Evolutionary conservation across 2,888 invertebrate species (phyloP).

Genomic region (Eretmocerus hayati): DNA sequence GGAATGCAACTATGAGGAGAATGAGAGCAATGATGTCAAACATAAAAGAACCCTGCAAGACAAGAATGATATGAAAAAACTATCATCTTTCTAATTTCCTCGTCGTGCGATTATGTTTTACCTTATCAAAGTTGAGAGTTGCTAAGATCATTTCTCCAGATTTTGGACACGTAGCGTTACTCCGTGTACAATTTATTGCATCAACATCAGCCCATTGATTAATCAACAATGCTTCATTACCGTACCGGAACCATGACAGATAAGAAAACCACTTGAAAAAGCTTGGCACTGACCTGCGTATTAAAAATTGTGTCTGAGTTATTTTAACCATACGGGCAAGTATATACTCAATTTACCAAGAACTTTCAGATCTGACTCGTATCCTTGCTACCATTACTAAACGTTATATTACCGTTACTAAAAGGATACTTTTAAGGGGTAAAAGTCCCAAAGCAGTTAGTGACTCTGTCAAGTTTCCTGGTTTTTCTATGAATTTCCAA

Average conservation of each 20-base stretch:
- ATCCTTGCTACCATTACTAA: no score
- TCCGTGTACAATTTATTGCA: constrained; percentile 66
- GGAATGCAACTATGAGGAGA: constrained; percentile 65
- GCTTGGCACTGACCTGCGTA: constrained; percentile 70
- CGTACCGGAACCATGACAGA: constrained; percentile 88
- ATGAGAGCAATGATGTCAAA: constrained; percentile 67
- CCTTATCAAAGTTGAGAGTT: constrained; percentile 60
- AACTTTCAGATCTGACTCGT: no score
- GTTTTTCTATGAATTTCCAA: no score
- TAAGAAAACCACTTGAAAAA: constrained; percentile 83
- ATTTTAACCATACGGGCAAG: no score
- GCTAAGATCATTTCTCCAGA: constrained; percentile 73
- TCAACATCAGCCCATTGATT: constrained; percentile 84
- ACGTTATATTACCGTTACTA: no score
- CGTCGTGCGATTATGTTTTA: constrained; percentile 1
- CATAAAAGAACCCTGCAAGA: constrained; percentile 58
- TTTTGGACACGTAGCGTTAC: constrained; percentile 70
- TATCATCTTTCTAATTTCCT: constrained; percentile 1
- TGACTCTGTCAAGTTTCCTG: no score
- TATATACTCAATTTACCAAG: no score
- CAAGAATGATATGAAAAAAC: not conserved
- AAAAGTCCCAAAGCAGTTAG: no score
- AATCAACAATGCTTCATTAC: constrained; percentile 79
- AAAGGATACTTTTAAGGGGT: no score
- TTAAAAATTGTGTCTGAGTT: no score